Evolutionary conservation across 2,113 vertebrate species (phyloP).

Genomic region (Thermophis baileyi): DNA sequence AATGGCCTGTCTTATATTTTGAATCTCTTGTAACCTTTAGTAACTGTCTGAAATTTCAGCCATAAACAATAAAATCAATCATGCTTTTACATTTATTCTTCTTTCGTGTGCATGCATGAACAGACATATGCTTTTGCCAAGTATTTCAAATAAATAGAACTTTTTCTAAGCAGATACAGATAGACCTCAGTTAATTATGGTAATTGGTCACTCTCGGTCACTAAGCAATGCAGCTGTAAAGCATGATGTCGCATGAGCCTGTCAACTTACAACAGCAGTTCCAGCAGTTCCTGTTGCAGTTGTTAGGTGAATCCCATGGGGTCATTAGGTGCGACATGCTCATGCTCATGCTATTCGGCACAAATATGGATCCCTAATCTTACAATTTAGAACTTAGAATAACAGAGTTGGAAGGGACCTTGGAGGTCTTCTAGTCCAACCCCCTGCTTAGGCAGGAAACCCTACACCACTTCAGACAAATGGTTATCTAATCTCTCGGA

Average conservation of each 20-base stretch:
- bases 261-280: background rate
- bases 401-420: no score
- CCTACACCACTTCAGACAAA: no score
- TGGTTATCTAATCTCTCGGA: no score
- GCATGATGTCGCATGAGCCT: background rate
- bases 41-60: background rate
- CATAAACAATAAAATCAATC: background rate
- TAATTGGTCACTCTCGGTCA: background rate
- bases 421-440: no score
- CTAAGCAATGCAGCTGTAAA: background rate
- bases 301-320: background rate
- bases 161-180: background rate
- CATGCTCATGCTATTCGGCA: background rate
- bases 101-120: background rate
- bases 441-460: no score
- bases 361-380: background rate
- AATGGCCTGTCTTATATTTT: background rate
- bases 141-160: background rate
- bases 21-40: background rate
- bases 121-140: background rate
- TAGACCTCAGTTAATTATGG: background rate
- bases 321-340: background rate
- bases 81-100: background rate
- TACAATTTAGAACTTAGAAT: no score
- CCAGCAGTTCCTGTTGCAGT: background rate